Percentiles rank a stretch among this genome's conserved stretches.
Evolutionary conservation across 2,113 vertebrate species (phyloP).

Genomic region (Pimephales promelas): DNA sequence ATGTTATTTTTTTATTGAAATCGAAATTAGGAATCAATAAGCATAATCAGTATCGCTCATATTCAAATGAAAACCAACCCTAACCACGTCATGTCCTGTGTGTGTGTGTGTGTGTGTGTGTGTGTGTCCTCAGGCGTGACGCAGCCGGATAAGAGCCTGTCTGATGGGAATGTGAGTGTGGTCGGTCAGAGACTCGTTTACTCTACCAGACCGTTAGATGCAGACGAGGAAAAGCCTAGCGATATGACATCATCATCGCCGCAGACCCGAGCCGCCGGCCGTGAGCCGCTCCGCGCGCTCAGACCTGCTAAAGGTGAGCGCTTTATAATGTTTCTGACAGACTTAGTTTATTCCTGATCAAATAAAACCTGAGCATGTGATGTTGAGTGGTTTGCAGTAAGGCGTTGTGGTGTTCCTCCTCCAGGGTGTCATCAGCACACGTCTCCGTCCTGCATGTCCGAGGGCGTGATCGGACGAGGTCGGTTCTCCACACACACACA

Average conservation of each 20-base stretch:
- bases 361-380: neutral
- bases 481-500: conserved; percentile 38
- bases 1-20: too few relatives aligned
- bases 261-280: conserved; percentile 65
- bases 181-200: conserved; percentile 78
- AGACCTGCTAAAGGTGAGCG: conserved; percentile 79
- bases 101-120: conserved; percentile 5
- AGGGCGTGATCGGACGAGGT: conserved; percentile 89
- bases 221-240: conserved; percentile 66
- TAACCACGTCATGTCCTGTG: neutral
- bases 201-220: conserved; percentile 71
- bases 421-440: conserved; percentile 66
- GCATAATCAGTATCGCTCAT: too few relatives aligned
- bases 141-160: conserved; percentile 63
- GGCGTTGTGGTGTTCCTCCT: conserved; percentile 23
- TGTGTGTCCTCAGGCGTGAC: conserved; percentile 60
- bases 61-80: too few relatives aligned
- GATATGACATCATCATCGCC: conserved; percentile 59
- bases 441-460: conserved; percentile 71
- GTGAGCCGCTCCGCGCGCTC: conserved; percentile 72
- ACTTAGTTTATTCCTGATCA: neutral
- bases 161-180: conserved; percentile 75
- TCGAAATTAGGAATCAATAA: too few relatives aligned
- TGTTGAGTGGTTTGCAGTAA: neutral
- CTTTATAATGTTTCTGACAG: too few relatives aligned